Base-by-base conservation (phyloP, 1,140 invertebrate genomes). In the Ruditapes philippinarum region DNA sequence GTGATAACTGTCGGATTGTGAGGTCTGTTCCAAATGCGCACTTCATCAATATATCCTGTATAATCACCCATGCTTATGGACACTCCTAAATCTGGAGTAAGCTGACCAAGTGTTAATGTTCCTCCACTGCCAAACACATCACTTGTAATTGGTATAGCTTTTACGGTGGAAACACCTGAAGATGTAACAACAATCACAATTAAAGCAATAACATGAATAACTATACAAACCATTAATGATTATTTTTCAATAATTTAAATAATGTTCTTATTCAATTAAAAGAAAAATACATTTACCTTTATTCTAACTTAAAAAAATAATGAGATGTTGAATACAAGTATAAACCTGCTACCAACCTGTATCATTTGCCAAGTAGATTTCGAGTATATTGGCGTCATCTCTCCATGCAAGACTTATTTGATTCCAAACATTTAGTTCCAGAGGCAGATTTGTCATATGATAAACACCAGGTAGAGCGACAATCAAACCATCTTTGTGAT, bases 11-110 rank as follows among this genome's bases (percentile, higher is more conserved):
- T 89, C 42, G 92, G 92, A 60, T 93, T 93, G 51, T 89, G 84
- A n/a, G 89, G 90, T 74, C 92, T 84, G 17, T 82, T 83, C 92
- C 92, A 93, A 31, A 93, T 51, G 3, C 92, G 83, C 25, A 93
- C 74, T 60, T 92, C 91, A 65, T 93, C 92, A 42, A 93, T 83
- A 25, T 87, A 79, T 5, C 92, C 92, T n/a, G 7, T 57, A 54
- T 92, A 92, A n/a, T 78, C 49, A 22, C 85, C 86, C 36, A 78
- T 89, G 28, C 74, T 62, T 1, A 76, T 81, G 9, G 74, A 28
- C 22, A 83, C 38, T 1, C 33, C 73, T 11, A 88, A 42, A 25
- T 57, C 89, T 19, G 87, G 81, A 17, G 85, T 73, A 17, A 88
- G 25, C 51, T 91, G 81, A 19, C 91, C 92, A 78, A 93, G 78